Conservation (phyloP, 2,113 vertebrate species). For the Corapipo altera region DNA sequence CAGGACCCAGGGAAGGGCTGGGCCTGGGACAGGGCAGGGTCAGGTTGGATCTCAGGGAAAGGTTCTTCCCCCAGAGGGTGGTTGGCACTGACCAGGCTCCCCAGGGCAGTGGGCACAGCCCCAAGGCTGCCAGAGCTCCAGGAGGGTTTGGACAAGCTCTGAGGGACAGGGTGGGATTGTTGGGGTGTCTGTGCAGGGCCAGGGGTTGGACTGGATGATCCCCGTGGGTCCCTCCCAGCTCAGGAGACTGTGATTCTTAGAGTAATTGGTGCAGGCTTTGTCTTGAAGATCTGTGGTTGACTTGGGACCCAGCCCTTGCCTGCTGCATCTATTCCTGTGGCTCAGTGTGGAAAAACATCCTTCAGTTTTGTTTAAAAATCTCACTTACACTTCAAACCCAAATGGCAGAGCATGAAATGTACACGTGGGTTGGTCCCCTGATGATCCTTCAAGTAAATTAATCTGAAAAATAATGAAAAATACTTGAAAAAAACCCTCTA, state of each 20-base stretch:
- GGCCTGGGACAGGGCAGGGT: not conserved
- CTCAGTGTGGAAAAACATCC: not conserved
- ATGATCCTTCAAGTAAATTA: constrained; percentile 31
- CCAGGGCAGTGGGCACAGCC: not conserved
- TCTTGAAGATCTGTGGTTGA: not conserved
- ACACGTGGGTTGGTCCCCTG: constrained; percentile 4
- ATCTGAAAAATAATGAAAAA: constrained; percentile 33
- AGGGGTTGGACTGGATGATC: fast-evolving
- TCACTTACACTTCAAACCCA: not conserved
- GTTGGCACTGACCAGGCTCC: not conserved
- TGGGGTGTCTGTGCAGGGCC: fast-evolving
- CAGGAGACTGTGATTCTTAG: not conserved
- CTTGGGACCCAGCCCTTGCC: not conserved
- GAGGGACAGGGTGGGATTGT: not conserved
- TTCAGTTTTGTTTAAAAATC: not conserved
- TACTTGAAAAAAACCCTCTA: not conserved
- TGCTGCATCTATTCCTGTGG: not conserved
- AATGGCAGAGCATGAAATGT: not conserved
- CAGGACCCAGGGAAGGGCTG: fast-evolving
- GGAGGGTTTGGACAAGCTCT: fast-evolving
- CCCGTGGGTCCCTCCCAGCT: fast-evolving
- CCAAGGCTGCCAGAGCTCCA: not conserved
- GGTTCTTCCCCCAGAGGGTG: not conserved
- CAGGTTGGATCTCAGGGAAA: fast-evolving
- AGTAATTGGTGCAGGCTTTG: not conserved